Conservation (phyloP, 2,113 vertebrate genomes). For the Lasiurus cinereus region DNA sequence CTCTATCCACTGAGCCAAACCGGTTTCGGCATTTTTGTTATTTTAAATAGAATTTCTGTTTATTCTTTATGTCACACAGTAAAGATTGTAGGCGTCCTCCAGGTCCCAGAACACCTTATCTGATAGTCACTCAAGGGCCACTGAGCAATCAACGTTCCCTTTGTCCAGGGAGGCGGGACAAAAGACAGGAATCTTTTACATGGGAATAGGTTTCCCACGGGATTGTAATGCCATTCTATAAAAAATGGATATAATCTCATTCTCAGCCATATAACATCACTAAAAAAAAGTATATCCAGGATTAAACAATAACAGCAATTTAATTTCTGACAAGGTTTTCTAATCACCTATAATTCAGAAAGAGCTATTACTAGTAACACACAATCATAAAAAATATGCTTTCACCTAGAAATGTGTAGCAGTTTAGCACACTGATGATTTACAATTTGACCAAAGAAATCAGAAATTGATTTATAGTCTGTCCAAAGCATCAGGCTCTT, state of each 20-base stretch:
- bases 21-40: too few species aligned
- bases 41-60: background rate
- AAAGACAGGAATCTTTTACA: background rate
- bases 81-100: background rate
- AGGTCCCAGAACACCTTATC: background rate
- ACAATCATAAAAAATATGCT: background rate
- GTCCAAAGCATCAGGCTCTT: slow-evolving; percentile 74
- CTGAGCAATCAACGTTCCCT: background rate
- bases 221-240: slow-evolving; percentile 31
- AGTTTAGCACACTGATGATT: slow-evolving; percentile 74
- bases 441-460: slow-evolving; percentile 82
- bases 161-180: background rate
- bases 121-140: background rate
- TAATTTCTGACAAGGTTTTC: slow-evolving; percentile 56
- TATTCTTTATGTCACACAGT: background rate
- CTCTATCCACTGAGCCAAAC: too few species aligned
- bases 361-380: slow-evolving; percentile 54
- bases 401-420: slow-evolving; percentile 62
- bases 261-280: slow-evolving; percentile 14
- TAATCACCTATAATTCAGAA: slow-evolving; percentile 50
- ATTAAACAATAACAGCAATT: slow-evolving; percentile 57
- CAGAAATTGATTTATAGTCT: slow-evolving; percentile 83
- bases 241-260: slow-evolving; percentile 36
- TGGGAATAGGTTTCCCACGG: background rate
- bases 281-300: background rate